Conservation (phyloP, 2,888 invertebrate species). For the Drosophila robusta region DNA sequence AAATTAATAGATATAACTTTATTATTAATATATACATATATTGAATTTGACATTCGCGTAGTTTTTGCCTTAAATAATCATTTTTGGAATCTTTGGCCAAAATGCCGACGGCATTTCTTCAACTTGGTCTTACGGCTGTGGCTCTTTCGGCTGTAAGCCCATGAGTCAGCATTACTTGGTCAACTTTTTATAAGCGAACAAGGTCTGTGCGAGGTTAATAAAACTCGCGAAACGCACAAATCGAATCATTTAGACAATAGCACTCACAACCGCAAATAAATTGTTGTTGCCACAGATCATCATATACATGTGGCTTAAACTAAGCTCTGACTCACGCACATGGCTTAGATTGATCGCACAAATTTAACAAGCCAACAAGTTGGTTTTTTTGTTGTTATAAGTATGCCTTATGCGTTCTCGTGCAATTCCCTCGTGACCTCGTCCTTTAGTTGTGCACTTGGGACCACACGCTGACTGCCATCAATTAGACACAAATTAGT, state of each 20-base stretch:
- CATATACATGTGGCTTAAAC: slow-evolving; percentile 41
- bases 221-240: slow-evolving; percentile 34
- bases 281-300: slow-evolving; percentile 48
- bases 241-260: slow-evolving; percentile 50
- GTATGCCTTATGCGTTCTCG: background rate
- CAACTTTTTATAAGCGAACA: slow-evolving; percentile 40
- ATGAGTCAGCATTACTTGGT: slow-evolving; percentile 53
- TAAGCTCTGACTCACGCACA: slow-evolving; percentile 45
- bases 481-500: slow-evolving; percentile 68
- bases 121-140: slow-evolving; percentile 2
- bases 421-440: slow-evolving; percentile 21
- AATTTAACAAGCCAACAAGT: background rate
- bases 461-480: slow-evolving; percentile 60
- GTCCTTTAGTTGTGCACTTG: slow-evolving; percentile 28
- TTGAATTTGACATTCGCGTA: background rate
- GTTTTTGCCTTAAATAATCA: background rate
- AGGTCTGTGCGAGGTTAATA: slow-evolving; percentile 51
- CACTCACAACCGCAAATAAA: slow-evolving; percentile 35
- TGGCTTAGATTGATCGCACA: slow-evolving; percentile 2
- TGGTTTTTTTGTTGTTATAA: background rate
- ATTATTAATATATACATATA: background rate
- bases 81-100: slow-evolving; percentile 3
- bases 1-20: too few species aligned
- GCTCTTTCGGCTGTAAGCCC: slow-evolving; percentile 24
- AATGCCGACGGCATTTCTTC: slow-evolving; percentile 45